Evolutionary conservation across 2,888 invertebrate species (phyloP).

Genomic region (Nebria salina): DNA sequence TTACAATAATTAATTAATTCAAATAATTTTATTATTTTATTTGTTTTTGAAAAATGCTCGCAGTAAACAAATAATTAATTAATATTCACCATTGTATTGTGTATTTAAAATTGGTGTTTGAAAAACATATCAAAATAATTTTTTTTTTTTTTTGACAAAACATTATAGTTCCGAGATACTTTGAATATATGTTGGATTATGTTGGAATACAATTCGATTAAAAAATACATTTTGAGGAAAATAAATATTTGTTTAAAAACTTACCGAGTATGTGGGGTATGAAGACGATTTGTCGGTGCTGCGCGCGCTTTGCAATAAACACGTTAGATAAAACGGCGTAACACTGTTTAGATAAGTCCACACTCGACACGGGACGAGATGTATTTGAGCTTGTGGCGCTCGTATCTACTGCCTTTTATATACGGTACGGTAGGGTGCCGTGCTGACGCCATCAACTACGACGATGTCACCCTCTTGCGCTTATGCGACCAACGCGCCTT

Average conservation of each 20-base stretch:
- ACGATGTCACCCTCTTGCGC: background rate
- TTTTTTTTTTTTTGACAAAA: no score
- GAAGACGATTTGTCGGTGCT: background rate
- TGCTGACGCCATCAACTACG: background rate
- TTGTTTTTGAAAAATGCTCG: no score
- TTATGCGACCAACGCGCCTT: background rate
- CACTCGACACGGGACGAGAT: background rate
- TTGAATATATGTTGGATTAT: no score
- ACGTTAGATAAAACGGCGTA: background rate
- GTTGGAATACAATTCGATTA: no score
- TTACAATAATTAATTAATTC: no score
- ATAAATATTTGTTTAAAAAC: background rate
- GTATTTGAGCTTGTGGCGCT: slow-evolving; percentile 1
- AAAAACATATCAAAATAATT: no score
- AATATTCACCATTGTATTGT: no score
- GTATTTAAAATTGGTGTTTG: no score
- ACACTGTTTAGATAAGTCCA: background rate
- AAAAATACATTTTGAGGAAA: background rate
- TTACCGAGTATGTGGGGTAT: background rate
- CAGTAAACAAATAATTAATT: no score
- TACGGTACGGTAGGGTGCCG: background rate
- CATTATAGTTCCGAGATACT: no score
- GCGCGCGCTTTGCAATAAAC: slow-evolving; percentile 1
- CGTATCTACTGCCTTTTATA: background rate
- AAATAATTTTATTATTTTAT: no score